Base-by-base conservation (phyloP, 2,797 vertebrate species). In the Acanthurus leucopareius region DNA sequence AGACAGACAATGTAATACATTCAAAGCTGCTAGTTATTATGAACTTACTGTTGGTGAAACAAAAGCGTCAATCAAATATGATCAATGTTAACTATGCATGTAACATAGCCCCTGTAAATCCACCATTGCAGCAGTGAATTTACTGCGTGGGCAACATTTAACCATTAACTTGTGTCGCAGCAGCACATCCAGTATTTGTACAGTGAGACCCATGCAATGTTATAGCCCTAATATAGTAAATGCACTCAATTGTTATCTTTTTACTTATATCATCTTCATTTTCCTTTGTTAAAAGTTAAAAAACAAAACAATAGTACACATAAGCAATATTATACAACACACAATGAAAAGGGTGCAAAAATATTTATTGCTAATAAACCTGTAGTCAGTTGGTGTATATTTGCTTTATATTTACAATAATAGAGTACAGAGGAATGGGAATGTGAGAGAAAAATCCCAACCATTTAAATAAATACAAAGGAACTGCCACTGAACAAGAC, bases 281-380 rank as follows among this genome's bases (percentile, higher is more conserved):
- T 32, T 32, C 1, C 3, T 53, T 44, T 44, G 51, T 44, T 42
- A 5, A 17, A 4, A 17, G 49, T 28, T 67, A 5, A 15, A 15
- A 16, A 47, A 16, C 2, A 44, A 44, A 13, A 13, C 42, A 32
- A 32, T 17, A 3, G 10, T 19, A 17, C 8, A 17, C 47, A 48
- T 6, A 5, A 32, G n/a, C 52, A 64, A 54, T 1, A 62, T 4
- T 16, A 61, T 2, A 77, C 56, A 83, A 25, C 16, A 81, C 71
- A 80, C 80, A 28, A 70, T 38, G 67, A 20, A 69, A 93, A 94
- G 95, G 96, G 95, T 96, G 96, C 95, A 96, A 96, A 96, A 96
- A 96, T 96, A 96, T 96, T 96, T 96, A 96, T 96, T 96, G 95
- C 96, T 96, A 96, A 95, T 96, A 96, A 96, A 96, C 95, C 92